Base-by-base conservation (phyloP, 2,113 vertebrate species). In the Cyprinodon tularosa region DNA sequence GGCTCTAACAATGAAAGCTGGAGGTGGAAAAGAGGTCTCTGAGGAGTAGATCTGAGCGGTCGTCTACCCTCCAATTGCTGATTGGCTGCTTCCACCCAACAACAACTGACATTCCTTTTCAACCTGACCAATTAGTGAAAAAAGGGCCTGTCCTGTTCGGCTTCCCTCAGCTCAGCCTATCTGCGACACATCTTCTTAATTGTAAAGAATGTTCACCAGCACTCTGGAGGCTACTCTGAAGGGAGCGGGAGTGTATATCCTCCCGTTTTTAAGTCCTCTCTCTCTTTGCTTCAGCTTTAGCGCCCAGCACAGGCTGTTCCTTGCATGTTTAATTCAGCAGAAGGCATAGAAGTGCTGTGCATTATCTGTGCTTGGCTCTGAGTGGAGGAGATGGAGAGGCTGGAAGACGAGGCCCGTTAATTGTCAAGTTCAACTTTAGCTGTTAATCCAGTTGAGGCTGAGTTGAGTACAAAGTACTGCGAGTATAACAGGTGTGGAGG, bases 241-340 rank as follows among this genome's bases (percentile, higher is more conserved):
- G 66, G 68, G 79, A 61, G 11, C 14, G 69, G 64, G 77, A 74
- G 17, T 45, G 70, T 81, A 73, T 71, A 74, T 75, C 68, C 84
- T 22, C 59, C 70, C 63, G 67, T 44, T 59, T 86, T 67, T 71
- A 38, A 71, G 59, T 78, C 71, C 72, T 48, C n/a, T 74, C 67
- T 81, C 61, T 78, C 71, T 82, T 42, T 71, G 62, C 76, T 71
- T 76, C 84, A 6, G 73, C 77, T 76, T 74, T 59, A 71, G 86
- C 86, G 44, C 61, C 80, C 66, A 37, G 83, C 22, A 82, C 84
- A 83, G 84, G 83, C 83, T 88, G 84, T 81, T 90, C 86, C 47
- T 75, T 68, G 79, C 69, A 93, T 92, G 86, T 93, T 93, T 92
- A 89, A 92, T 92, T 92, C 90, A 90, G 87, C 73, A 88, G 80